Evolutionary conservation across 1,140 invertebrate genomes (phyloP).

Genomic region (Trachymyrmex cornetzi): DNA sequence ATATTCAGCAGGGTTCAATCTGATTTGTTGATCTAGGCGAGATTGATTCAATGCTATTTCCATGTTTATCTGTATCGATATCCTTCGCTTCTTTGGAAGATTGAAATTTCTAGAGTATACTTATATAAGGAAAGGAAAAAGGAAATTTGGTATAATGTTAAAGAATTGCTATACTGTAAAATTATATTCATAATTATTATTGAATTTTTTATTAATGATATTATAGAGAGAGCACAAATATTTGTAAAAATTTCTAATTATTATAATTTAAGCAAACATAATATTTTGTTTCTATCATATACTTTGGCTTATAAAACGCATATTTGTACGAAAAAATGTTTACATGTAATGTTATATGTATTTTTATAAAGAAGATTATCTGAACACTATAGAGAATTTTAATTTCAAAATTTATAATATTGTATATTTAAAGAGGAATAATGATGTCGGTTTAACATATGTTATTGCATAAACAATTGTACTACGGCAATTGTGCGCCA

Average conservation of each 20-base stretch:
- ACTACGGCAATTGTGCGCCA: slow-evolving; percentile 14
- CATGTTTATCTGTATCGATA: slow-evolving; percentile 6
- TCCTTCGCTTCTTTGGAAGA: background rate
- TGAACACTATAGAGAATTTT: background rate
- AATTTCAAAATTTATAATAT: slow-evolving; percentile 12
- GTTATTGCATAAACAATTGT: slow-evolving; percentile 26
- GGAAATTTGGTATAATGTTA: background rate
- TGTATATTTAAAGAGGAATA: slow-evolving; percentile 22
- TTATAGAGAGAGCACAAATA: background rate
- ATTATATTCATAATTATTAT: slow-evolving; percentile 1
- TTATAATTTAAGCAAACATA: background rate
- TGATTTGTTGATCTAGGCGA: slow-evolving; percentile 1
- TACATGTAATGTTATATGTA: background rate
- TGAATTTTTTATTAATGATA: background rate
- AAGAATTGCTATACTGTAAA: background rate
- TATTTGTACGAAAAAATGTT: background rate
- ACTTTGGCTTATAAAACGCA: background rate
- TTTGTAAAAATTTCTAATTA: background rate
- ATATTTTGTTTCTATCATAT: background rate
- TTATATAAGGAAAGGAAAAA: background rate
- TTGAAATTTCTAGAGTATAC: background rate
- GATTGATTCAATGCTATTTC: slow-evolving; percentile 1
- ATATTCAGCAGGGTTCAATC: slow-evolving; percentile 34
- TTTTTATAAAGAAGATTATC: background rate
- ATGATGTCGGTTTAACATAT: slow-evolving; percentile 3